Conservation (phyloP, 2,888 invertebrate species). For the Eupithecia pulchellata region DNA sequence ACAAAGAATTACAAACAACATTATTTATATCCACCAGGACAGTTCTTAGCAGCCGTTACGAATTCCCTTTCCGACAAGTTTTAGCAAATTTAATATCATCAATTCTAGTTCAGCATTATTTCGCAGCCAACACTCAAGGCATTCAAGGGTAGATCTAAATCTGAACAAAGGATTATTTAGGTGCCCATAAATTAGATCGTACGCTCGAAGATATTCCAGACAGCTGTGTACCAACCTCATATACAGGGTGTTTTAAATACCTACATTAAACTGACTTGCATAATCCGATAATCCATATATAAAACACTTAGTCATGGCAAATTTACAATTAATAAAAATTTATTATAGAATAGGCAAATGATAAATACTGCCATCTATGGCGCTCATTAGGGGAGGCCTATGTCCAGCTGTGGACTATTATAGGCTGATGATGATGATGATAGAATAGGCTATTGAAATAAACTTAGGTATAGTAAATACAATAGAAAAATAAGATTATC, state of each 20-base stretch:
- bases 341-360: too few species aligned
- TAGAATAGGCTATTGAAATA: too few species aligned
- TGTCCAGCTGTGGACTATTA: too few species aligned
- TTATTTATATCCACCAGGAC: slow-evolving; percentile 10
- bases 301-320: too few species aligned
- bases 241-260: background rate
- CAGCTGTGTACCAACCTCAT: background rate
- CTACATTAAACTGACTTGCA: too few species aligned
- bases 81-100: slow-evolving; percentile 25
- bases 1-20: background rate
- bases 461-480: too few species aligned
- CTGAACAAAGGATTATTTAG: slow-evolving; percentile 35
- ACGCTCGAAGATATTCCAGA: slow-evolving; percentile 35
- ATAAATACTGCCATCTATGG: too few species aligned
- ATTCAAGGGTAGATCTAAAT: slow-evolving; percentile 30
- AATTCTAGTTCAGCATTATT: slow-evolving; percentile 24
- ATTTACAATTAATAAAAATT: too few species aligned
- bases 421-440: too few species aligned
- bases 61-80: slow-evolving; percentile 17
- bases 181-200: slow-evolving; percentile 39
- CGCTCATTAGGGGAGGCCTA: too few species aligned
- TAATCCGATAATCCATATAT: too few species aligned
- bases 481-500: too few species aligned
- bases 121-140: slow-evolving; percentile 12
- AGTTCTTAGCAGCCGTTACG: slow-evolving; percentile 10